Evolutionary conservation across 1,140 invertebrate species (phyloP), one percentile per base, ranked within the genome.

Genomic region (Megalonaias nervosa): DNA sequence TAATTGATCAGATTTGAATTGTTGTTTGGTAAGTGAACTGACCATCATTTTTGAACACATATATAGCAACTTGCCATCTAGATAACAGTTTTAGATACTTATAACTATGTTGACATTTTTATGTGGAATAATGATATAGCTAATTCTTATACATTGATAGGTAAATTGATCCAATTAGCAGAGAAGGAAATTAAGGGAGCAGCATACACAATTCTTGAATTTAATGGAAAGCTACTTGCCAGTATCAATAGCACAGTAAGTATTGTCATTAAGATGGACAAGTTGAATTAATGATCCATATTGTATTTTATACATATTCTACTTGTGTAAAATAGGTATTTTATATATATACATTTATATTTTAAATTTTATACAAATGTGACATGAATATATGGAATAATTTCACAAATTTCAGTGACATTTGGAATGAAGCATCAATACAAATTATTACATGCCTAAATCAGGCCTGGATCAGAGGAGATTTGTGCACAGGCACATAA

Each of bases 151-250:
- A 31, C 1, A 31, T 31, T 72, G 74, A 12, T 79, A 91, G 91
- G 90, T 17, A 98, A 98, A 90, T 92, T 99, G 13, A 94, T 92
- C 0, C 95, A 96, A 88, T 93, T 99, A 2, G 95, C 96, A 0
- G 98, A 99, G 86, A 99, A 99, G 86, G 98, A 99, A 90, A 97
- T 98, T 66, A 98, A 98, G 91, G 97, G 97, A 55, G 96, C 96
- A 13, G 98, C 97, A 82, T 98, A 98, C 91, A 95, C 95, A 21
- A 80, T 93, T 79, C 81, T 86, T 66, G 89, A 90, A 61, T 90
- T 99, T 87, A 98, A 99, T 91, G 96, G 97, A 2, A 99, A 99
- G 92, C 93, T 99, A 15, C 91, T 99, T 58, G 97, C 97, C 0
- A 95, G 95, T 82, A 97, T 99, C 72, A 99, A 99, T 86, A 99